Evolutionary conservation across 2,113 vertebrate genomes (phyloP).

Genomic region (Dipodomys merriami): DNA sequence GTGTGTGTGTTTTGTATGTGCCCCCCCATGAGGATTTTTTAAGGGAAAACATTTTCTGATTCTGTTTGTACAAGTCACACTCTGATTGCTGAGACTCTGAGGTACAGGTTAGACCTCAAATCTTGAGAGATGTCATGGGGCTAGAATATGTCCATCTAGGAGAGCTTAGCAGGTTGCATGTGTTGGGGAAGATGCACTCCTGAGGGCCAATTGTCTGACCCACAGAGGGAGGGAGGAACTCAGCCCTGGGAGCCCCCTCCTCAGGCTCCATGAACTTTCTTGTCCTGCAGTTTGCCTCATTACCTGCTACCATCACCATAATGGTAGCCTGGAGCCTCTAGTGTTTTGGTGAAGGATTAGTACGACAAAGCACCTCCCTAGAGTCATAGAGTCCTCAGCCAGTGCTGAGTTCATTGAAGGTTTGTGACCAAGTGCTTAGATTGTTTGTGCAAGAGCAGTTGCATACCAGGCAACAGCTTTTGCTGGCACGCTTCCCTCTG

Average conservation of each 20-base stretch:
- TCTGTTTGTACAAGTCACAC: conserved; percentile 18
- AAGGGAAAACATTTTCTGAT: conserved; percentile 11
- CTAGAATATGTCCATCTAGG: neutral
- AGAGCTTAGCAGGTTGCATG: neutral
- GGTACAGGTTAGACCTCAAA: neutral
- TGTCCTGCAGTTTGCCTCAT: neutral
- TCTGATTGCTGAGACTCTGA: conserved; percentile 20
- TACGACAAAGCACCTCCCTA: neutral
- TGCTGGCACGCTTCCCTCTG: neutral
- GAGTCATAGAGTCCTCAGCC: neutral
- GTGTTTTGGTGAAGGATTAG: neutral
- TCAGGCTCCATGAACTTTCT: neutral
- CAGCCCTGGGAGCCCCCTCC: neutral
- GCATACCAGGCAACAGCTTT: neutral
- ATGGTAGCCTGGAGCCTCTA: neutral
- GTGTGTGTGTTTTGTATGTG: neutral
- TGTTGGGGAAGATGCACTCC: neutral
- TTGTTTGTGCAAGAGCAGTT: neutral
- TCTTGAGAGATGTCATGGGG: conserved; percentile 38
- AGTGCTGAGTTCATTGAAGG: neutral
- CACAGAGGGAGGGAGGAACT: neutral
- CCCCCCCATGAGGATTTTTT: neutral
- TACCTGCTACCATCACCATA: neutral
- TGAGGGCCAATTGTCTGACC: neutral
- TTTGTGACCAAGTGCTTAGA: neutral